A percentile compares a stretch with the other conserved stretches of the same genome.
Conservation (phyloP, 92 coral and sea anemone species). For the Desmophyllum pertusum region DNA sequence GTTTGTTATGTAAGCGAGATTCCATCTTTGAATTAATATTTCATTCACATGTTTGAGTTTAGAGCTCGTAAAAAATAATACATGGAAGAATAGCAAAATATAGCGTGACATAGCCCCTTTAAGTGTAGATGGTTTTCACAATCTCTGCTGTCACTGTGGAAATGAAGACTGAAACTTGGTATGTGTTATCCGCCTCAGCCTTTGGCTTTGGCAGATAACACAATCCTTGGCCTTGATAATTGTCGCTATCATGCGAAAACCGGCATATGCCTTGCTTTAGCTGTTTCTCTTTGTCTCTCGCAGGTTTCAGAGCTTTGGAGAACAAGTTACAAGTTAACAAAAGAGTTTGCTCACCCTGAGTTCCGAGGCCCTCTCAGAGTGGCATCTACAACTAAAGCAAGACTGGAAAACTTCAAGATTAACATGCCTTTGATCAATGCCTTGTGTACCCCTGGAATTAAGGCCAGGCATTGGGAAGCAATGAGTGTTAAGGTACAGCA, state of each 20-base stretch:
- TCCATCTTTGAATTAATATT: no score
- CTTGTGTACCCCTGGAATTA: conserved; percentile 94
- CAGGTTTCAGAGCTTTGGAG: conserved; percentile 97
- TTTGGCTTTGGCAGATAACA: no score
- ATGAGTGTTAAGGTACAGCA: conserved; percentile 96
- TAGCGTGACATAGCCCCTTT: no score
- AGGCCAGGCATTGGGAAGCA: conserved; percentile 96
- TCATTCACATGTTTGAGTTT: no score
- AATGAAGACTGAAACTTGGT: no score
- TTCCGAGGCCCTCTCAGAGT: conserved; percentile 95
- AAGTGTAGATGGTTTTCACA: not conserved
- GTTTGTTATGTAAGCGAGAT: no score
- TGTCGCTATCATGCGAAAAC: no score
- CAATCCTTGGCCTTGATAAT: no score
- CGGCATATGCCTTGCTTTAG: not conserved
- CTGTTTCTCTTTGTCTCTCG: not conserved
- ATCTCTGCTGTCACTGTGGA: not conserved
- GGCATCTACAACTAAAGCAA: conserved; percentile 86
- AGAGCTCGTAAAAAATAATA: no score
- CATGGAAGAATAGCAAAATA: no score
- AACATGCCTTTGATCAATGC: conserved; percentile 95
- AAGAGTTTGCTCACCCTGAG: conserved; percentile 95
- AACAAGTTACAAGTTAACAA: conserved; percentile 91
- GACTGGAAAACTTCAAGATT: conserved; percentile 93
- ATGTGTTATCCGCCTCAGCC: no score